Conservation (phyloP, 2,888 invertebrate genomes). For the Tigriopus californicus region DNA sequence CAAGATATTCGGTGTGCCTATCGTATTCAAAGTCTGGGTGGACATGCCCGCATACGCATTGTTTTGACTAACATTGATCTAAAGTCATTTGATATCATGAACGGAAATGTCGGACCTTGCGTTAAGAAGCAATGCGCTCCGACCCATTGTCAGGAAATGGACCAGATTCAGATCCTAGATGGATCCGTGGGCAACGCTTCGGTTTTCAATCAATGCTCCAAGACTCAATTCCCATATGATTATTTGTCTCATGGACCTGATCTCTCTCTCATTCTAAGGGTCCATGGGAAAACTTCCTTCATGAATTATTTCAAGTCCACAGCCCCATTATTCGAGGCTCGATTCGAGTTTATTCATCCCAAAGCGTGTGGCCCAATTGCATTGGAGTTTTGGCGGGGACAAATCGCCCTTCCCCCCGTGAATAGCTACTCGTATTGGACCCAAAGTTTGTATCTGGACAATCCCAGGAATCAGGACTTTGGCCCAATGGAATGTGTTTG, state of each 20-base stretch:
- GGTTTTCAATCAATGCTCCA: neutral
- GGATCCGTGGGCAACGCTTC: neutral
- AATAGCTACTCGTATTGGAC: no score
- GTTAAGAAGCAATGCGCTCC: no score
- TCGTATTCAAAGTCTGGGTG: neutral
- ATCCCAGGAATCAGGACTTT: no score
- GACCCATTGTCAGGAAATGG: neutral
- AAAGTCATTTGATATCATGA: neutral
- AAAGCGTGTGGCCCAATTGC: neutral
- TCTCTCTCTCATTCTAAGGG: neutral
- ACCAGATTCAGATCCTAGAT: neutral
- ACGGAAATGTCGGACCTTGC: no score
- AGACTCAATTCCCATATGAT: neutral
- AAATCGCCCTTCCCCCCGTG: no score
- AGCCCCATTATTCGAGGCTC: neutral
- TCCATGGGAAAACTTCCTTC: neutral
- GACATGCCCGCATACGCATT: neutral
- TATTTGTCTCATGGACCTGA: neutral
- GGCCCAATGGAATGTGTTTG: no score
- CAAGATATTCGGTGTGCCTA: neutral
- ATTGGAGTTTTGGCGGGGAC: no score
- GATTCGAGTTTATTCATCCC: slow-evolving; percentile 1
- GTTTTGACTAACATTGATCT: neutral
- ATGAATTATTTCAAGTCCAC: slow-evolving; percentile 7
- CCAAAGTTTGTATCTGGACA: no score